Evolutionary conservation across 2,113 vertebrate genomes (phyloP).

Genomic region (Burhinus oedicnemus): DNA sequence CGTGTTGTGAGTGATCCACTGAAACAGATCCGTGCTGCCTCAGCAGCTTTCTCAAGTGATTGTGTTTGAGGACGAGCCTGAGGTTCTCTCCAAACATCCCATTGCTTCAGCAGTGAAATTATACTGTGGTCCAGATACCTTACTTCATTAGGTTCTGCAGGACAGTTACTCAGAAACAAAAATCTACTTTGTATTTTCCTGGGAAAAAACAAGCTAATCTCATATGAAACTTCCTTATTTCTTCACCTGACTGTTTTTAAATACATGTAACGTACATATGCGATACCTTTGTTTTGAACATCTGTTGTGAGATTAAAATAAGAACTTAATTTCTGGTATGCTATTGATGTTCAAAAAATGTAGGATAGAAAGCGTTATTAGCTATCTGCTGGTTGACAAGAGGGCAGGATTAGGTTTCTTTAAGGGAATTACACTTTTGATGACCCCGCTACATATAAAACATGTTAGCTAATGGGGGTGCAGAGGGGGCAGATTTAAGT

Average conservation of each 20-base stretch:
- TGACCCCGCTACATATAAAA: slow-evolving; percentile 92
- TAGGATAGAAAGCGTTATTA: slow-evolving; percentile 68
- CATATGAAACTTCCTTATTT: slow-evolving; percentile 13
- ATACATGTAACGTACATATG: neutral
- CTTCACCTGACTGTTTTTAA: slow-evolving; percentile 51
- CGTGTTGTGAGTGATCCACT: neutral
- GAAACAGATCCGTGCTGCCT: neutral
- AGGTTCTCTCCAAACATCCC: neutral
- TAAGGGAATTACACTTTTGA: slow-evolving; percentile 88
- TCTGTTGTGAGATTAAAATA: slow-evolving; percentile 68
- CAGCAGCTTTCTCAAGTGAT: neutral
- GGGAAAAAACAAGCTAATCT: neutral
- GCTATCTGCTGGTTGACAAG: slow-evolving; percentile 80
- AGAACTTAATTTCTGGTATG: slow-evolving; percentile 69
- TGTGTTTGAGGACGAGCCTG: neutral
- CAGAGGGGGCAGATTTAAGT: slow-evolving; percentile 81
- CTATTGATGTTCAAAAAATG: slow-evolving; percentile 72
- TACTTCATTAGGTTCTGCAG: neutral
- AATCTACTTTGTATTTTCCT: neutral
- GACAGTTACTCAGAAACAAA: neutral
- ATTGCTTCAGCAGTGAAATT: neutral
- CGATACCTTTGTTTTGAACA: slow-evolving; percentile 61
- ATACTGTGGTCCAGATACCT: neutral
- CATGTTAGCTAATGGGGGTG: slow-evolving; percentile 92
- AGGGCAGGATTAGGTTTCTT: slow-evolving; percentile 90